Evolutionary conservation across 2,797 vertebrate species (phyloP).

Genomic region (Adrianichthys oophorus): DNA sequence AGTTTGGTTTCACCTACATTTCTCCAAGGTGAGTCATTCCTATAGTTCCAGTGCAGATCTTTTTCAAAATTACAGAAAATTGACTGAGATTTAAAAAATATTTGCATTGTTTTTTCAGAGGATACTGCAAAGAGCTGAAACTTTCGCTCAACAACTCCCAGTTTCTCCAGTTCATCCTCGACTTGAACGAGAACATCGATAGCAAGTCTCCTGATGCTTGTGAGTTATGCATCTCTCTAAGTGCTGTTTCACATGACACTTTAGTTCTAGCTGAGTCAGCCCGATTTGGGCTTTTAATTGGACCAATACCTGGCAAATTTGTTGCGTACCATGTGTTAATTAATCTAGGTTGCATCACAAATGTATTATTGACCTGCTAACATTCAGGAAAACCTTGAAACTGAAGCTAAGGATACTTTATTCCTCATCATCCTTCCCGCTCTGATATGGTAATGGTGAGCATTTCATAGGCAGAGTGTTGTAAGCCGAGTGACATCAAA

Average conservation of each 20-base stretch:
- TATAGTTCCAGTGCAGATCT: not conserved
- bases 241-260: conserved; percentile 25
- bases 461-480: conserved; percentile 56
- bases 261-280: conserved; percentile 8
- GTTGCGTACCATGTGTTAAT: too few relatives aligned
- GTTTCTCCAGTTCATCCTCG: conserved; percentile 92
- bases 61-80: conserved; percentile 1
- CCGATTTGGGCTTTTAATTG: conserved; percentile 1
- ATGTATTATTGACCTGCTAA: too few relatives aligned
- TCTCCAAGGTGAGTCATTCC: conserved; percentile 87
- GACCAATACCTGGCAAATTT: too few relatives aligned
- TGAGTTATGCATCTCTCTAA: conserved; percentile 57
- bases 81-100: conserved; percentile 17
- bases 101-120: conserved; percentile 76
- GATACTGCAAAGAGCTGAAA: conserved; percentile 92
- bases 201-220: conserved; percentile 80
- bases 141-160: conserved; percentile 91
- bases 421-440: conserved; percentile 17
- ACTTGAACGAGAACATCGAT: conserved; percentile 91
- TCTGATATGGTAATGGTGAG: conserved; percentile 36
- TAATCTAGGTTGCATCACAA: too few relatives aligned
- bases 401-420: not conserved
- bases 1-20: conserved; percentile 89
- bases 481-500: conserved; percentile 57
- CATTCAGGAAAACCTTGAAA: not conserved